phyloP scores from a whole-genome alignment of 2,797 vertebrate genomes.

The Channallabes apus region DNA sequence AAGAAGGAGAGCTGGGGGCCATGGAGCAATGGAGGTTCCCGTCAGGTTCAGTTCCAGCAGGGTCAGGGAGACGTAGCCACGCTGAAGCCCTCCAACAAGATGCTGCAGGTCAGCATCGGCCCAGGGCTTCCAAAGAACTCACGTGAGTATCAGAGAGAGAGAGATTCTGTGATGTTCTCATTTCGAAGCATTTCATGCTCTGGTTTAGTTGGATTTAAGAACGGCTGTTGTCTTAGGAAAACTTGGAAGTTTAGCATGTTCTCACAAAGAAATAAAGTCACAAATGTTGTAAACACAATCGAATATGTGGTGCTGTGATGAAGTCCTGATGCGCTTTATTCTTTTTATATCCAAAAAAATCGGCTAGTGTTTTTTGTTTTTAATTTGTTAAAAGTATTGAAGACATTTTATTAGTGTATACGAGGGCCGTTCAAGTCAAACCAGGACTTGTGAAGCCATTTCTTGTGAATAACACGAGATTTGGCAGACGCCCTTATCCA shows the following conservation, averaged over 20 bases:
- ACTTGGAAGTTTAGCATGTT: not conserved
- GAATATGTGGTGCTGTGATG: not conserved
- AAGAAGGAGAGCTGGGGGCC: slow-evolving; percentile 98
- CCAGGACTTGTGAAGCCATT: too few relatives aligned
- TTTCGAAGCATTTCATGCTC: not conserved
- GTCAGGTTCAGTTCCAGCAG: slow-evolving; percentile 89
- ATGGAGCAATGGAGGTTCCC: slow-evolving; percentile 85
- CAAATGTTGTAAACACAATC: not conserved
- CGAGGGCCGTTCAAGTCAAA: too few relatives aligned
- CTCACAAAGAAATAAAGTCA: not conserved
- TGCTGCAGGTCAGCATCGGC: slow-evolving; percentile 94
- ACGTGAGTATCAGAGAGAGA: slow-evolving; percentile 77
- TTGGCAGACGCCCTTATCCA: too few relatives aligned
- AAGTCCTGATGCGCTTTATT: not conserved
- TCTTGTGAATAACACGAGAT: too few relatives aligned
- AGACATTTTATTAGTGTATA: not conserved
- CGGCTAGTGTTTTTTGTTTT: not conserved
- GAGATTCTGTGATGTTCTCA: not conserved
- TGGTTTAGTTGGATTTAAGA: not conserved
- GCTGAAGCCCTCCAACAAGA: slow-evolving; percentile 90
- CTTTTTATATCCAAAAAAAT: not conserved
- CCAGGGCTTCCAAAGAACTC: slow-evolving; percentile 93
- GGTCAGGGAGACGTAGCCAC: slow-evolving; percentile 84
- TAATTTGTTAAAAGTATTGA: not conserved
- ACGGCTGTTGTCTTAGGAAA: not conserved